Base-by-base conservation (phyloP, 2,113 vertebrate species). In the Lathamus discolor region DNA sequence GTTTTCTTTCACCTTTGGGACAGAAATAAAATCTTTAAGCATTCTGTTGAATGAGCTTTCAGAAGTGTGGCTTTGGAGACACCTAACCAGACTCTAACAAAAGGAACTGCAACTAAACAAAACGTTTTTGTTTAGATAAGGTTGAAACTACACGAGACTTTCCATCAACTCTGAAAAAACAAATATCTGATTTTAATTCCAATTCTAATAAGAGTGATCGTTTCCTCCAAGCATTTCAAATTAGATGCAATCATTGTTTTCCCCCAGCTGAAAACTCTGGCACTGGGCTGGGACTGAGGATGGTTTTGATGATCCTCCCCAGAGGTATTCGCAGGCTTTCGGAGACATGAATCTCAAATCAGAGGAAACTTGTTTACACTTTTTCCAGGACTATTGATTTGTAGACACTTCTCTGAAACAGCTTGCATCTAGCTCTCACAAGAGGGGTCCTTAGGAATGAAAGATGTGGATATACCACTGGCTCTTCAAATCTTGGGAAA, bases 1-100 rank as follows among this genome's bases (percentile, higher is more conserved):
- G 84, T 94, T 95, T 94, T 89, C 70, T 91, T 91, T 82, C 95
- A 96, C 94, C 93, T 95, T 83, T 87, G 95, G 63, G 86, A 92
- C 70, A 87, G 84, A 92, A 95, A 91, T 84, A 89, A 92, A 96
- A 93, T 63, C 96, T 91, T 97, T 52, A 89, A 89, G 57, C n/a
- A 54, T 85, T 82, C 61, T 73, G 54, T 70, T 81, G 93, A 95
- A 86, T 11, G 83, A 92, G 86, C 77, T 93, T 91, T 94, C 52
- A 82, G 78, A 78, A 90, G 59, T 3, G 7, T 62, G 66, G 54
- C 67, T 95, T 85, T 66, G 46, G 77, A 95, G 86, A 91, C 52
- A 73, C 67, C 66, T 64, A 78, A 90, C 55, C 66, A 81, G 90
- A 81, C 57, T 59, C 33, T 24, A 59, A 59, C 33, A 59, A 35